Base-by-base conservation (phyloP, 2,888 invertebrate genomes). In the Kuschelorhynchus macadamiae region DNA sequence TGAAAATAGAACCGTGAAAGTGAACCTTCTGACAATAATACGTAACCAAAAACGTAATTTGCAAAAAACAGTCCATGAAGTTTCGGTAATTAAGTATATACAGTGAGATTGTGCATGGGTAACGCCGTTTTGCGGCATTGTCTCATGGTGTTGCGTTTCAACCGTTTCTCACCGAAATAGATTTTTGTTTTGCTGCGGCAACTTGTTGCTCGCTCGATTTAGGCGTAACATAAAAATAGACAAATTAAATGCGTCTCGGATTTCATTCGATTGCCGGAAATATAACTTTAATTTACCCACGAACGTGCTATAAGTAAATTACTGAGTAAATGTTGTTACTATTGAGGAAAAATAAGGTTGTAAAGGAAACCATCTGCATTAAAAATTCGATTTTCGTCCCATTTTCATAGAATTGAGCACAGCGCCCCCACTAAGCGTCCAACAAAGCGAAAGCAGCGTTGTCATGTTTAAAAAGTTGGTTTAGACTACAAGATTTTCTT, bases 301-400 rank as follows among this genome's bases (percentile, higher is more conserved):
- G 12, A 18, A 36, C 7, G n/a, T 17, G 33, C 17, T 18, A 12
- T 44, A 9, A 44, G 7, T 1, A n/a, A 39, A 39, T 2, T 39
- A 17, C 3, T 5, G 7, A 44, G 9, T 3, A 44, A 1, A 16
- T 36, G 11, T 11, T 36, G 25, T 25, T 25, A n/a, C n/a, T n/a
- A 25, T 25, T 25, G 25, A 25, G 2, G 11, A 36, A 11, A 12
- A n/a, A 8, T 11, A 11, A 11, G 36, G 11, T 9, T 2, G 12
- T 36, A 36, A 36, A 36, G 11, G 36, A 36, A 36, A 36, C 12
- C 36, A 12, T 36, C 57, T 36, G 30, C 47, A 46, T 61, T 62
- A 36, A 33, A 56, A 41, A 47, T 63, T 56, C 56, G 56, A 56
- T 64, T 64, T 64, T 64, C 56, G 64, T 64, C 18, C 64, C 64